phyloP scores from a whole-genome alignment of 2,113 vertebrate species.

The Austrofundulus limnaeus region DNA sequence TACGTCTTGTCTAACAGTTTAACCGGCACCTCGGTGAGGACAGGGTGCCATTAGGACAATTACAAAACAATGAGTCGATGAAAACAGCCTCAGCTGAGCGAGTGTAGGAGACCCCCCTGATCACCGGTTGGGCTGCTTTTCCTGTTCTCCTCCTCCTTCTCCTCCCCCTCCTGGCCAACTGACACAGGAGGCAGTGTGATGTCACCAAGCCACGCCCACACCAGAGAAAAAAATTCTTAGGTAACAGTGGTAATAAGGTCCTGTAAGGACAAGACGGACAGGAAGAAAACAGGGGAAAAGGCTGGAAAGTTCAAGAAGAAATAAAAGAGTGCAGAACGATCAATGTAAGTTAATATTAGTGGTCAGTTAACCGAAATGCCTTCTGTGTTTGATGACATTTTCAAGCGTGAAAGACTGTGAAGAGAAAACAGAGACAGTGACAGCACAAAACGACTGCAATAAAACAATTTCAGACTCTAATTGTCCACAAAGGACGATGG shows the following conservation, averaged over 20 bases:
- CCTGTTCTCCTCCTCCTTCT: constrained; percentile 40
- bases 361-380: neutral
- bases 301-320: neutral
- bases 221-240: constrained; percentile 63
- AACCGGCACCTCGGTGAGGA: constrained; percentile 40
- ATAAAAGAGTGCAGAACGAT: neutral
- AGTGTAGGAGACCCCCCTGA: constrained; percentile 17
- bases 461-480: neutral
- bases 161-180: constrained; percentile 22
- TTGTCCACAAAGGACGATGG: neutral
- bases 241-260: constrained; percentile 68
- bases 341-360: neutral
- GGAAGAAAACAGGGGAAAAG: neutral
- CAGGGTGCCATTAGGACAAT: constrained; percentile 71
- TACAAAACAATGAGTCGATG: constrained; percentile 76
- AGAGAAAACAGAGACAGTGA: neutral
- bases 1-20: constrained; percentile 37
- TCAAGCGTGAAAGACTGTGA: neutral
- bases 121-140: constrained; percentile 25
- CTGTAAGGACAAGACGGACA: constrained; percentile 32
- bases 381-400: neutral
- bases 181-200: constrained; percentile 57
- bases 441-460: neutral
- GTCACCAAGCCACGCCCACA: constrained; percentile 61
- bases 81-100: constrained; percentile 40